Evolutionary conservation across 2,113 vertebrate species (phyloP).

Genomic region (Leptobrachium ailaonicum): DNA sequence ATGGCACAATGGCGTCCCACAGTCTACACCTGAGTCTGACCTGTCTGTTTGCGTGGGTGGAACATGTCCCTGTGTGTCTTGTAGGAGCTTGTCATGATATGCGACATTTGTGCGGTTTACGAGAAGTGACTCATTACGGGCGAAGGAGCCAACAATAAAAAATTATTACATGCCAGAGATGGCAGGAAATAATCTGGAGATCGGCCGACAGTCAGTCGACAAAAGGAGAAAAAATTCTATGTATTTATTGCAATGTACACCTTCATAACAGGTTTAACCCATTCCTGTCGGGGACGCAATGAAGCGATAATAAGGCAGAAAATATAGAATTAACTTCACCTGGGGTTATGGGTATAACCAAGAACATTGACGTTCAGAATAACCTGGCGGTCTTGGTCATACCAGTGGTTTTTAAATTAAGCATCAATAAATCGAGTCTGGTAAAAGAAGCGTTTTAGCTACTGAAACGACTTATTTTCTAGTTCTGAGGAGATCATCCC

Average conservation of each 20-base stretch:
- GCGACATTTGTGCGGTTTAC: neutral
- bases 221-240: neutral
- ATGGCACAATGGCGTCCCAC: too few relatives aligned
- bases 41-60: neutral
- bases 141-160: neutral
- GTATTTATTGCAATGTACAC: neutral
- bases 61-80: neutral
- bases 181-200: neutral
- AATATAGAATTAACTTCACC: too few relatives aligned
- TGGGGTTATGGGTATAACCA: too few relatives aligned
- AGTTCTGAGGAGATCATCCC: too few relatives aligned
- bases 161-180: neutral
- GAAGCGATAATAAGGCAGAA: neutral
- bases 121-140: neutral
- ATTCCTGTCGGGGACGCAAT: neutral
- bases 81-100: slow-evolving; percentile 14
- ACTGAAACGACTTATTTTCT: too few relatives aligned
- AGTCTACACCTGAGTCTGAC: neutral
- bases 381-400: too few relatives aligned
- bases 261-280: neutral
- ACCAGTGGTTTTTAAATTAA: too few relatives aligned
- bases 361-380: too few relatives aligned
- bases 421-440: too few relatives aligned
- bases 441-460: too few relatives aligned
- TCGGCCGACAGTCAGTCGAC: neutral